Evolutionary conservation across 2,113 vertebrate species (phyloP).

Genomic region (Hippocampus guttulatus): DNA sequence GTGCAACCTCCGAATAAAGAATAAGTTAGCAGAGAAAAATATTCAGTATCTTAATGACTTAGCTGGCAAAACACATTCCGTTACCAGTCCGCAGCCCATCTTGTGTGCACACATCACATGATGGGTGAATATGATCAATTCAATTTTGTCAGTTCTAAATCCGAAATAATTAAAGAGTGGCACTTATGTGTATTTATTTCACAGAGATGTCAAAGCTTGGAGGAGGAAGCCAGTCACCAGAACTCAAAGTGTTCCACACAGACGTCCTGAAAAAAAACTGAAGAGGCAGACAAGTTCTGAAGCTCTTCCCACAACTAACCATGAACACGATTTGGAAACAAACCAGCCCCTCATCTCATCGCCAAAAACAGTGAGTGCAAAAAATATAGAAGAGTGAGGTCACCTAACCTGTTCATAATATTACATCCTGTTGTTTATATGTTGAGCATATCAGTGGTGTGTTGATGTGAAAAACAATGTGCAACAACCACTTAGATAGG

Average conservation of each 20-base stretch:
- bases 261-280: slow-evolving; percentile 50
- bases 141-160: not conserved
- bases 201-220: slow-evolving; percentile 25
- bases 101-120: not conserved
- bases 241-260: slow-evolving; percentile 83
- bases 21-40: not conserved
- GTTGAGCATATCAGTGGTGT: too few species aligned
- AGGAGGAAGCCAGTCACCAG: slow-evolving; percentile 70
- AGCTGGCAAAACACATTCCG: not conserved
- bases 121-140: not conserved
- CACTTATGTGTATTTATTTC: not conserved
- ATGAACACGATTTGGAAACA: slow-evolving; percentile 9
- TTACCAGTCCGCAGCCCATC: not conserved
- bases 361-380: slow-evolving; percentile 59
- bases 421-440: not conserved
- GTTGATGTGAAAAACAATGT: too few species aligned
- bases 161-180: not conserved
- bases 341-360: slow-evolving; percentile 48
- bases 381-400: too few species aligned
- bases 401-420: not conserved
- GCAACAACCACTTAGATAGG: too few species aligned
- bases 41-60: not conserved
- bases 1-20: not conserved
- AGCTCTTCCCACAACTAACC: slow-evolving; percentile 23
- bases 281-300: slow-evolving; percentile 63